Conservation (phyloP, 1,140 invertebrate species). For the Contarinia nasturtii region DNA sequence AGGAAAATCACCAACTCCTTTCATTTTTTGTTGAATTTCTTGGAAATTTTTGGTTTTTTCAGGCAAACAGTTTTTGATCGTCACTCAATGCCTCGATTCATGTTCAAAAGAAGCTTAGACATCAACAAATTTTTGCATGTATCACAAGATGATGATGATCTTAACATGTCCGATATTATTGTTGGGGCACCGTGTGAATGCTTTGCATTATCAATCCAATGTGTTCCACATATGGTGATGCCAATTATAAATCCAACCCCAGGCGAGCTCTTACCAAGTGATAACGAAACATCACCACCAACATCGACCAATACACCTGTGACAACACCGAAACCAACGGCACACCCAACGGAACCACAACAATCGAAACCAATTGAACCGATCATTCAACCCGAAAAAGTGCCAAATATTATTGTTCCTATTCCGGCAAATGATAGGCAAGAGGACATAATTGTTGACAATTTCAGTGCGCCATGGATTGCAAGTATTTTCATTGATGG, state of each 20-base stretch:
- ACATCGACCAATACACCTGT: neutral
- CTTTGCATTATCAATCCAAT: neutral
- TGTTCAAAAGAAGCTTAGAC: too few species aligned
- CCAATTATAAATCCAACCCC: neutral
- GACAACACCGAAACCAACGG: neutral
- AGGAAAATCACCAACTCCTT: too few species aligned
- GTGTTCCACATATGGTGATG: neutral
- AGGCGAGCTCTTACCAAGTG: too few species aligned
- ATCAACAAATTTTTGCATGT: too few species aligned
- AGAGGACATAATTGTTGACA: conserved; percentile 7
- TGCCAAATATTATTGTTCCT: neutral
- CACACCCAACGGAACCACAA: too few species aligned
- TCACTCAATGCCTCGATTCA: too few species aligned
- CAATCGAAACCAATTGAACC: neutral
- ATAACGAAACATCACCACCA: too few species aligned
- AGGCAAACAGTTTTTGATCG: too few species aligned
- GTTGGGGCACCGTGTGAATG: neutral
- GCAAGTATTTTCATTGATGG: conserved; percentile 46
- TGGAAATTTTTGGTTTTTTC: too few species aligned
- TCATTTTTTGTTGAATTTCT: too few species aligned
- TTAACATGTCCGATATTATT: neutral
- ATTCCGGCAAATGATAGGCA: neutral
- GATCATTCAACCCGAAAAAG: neutral
- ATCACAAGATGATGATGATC: too few species aligned
- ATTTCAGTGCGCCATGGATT: conserved; percentile 37